Conservation (phyloP, 2,888 invertebrate genomes). For the Drosophila picticornis region DNA sequence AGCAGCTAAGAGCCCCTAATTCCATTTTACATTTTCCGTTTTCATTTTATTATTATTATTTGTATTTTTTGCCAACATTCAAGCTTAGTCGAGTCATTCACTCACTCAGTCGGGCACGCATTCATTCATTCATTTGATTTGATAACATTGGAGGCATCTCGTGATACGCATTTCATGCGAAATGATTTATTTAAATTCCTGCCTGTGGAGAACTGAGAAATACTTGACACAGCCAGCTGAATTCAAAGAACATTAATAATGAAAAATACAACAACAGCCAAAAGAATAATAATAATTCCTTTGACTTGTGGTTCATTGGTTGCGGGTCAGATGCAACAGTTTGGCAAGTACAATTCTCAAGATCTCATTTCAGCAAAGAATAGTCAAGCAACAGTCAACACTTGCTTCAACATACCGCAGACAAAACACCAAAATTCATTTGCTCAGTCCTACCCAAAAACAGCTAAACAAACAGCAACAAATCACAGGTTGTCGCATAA, state of each 20-base stretch:
- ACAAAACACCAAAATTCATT: slow-evolving; percentile 68
- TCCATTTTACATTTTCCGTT: slow-evolving; percentile 25
- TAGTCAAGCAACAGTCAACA: slow-evolving; percentile 42
- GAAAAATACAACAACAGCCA: slow-evolving; percentile 18
- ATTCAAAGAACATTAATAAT: slow-evolving; percentile 43
- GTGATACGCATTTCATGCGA: slow-evolving; percentile 65
- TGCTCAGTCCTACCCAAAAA: slow-evolving; percentile 48
- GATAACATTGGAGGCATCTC: slow-evolving; percentile 61
- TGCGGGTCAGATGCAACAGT: slow-evolving; percentile 62
- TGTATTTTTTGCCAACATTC: slow-evolving; percentile 6
- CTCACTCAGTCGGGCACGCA: slow-evolving; percentile 41
- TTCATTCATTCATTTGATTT: slow-evolving; percentile 72
- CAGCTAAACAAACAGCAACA: slow-evolving; percentile 44
- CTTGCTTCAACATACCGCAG: slow-evolving; percentile 52
- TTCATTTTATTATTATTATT: background rate
- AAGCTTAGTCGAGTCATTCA: slow-evolving; percentile 45
- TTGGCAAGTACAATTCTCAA: slow-evolving; percentile 33
- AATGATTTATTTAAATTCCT: slow-evolving; percentile 81
- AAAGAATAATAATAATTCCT: slow-evolving; percentile 25
- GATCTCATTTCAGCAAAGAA: slow-evolving; percentile 3
- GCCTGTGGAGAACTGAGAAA: slow-evolving; percentile 28
- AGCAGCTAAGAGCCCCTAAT: slow-evolving; percentile 63
- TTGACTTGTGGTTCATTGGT: slow-evolving; percentile 47
- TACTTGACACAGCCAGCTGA: slow-evolving; percentile 27
- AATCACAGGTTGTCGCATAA: slow-evolving; percentile 68